phyloP scores from a whole-genome alignment of 2,888 invertebrate species.

The Bombylius discolor region DNA sequence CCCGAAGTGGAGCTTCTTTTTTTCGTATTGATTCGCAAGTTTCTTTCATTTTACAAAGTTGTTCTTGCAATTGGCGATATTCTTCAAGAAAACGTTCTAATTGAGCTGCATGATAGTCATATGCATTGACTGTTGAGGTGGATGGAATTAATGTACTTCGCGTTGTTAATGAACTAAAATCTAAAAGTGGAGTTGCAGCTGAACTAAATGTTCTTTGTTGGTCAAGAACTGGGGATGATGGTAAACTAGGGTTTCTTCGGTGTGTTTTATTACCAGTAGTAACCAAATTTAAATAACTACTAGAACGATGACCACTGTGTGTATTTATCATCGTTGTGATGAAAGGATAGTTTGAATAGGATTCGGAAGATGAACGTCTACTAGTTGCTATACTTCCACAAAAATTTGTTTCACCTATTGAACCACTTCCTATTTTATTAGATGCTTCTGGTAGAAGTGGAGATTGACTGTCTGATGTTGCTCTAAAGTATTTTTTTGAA shows the following conservation, averaged over 20 bases:
- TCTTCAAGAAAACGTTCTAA: conserved; percentile 67
- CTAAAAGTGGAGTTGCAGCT: conserved; percentile 45
- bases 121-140: conserved; percentile 44
- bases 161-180: conserved; percentile 42
- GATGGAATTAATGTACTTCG: conserved; percentile 32
- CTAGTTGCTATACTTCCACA: conserved; percentile 41
- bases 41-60: conserved; percentile 67
- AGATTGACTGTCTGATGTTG: conserved; percentile 55
- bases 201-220: conserved; percentile 32
- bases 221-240: conserved; percentile 49
- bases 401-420: conserved; percentile 47
- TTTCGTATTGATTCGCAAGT: conserved; percentile 55
- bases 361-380: conserved; percentile 40
- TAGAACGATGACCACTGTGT: conserved; percentile 43
- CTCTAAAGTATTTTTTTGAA: conserved; percentile 29
- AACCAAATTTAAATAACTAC: conserved; percentile 56
- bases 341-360: conserved; percentile 31
- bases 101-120: conserved; percentile 68
- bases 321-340: conserved; percentile 23
- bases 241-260: conserved; percentile 46
- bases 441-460: conserved; percentile 49
- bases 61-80: conserved; percentile 61
- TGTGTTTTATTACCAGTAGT: conserved; percentile 31
- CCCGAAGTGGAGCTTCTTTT: conserved; percentile 32
- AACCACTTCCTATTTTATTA: conserved; percentile 59